Evolutionary conservation across 1,140 invertebrate genomes (phyloP), one percentile per base, ranked within the genome.

Genomic region (Thaumatotibia leucotreta): DNA sequence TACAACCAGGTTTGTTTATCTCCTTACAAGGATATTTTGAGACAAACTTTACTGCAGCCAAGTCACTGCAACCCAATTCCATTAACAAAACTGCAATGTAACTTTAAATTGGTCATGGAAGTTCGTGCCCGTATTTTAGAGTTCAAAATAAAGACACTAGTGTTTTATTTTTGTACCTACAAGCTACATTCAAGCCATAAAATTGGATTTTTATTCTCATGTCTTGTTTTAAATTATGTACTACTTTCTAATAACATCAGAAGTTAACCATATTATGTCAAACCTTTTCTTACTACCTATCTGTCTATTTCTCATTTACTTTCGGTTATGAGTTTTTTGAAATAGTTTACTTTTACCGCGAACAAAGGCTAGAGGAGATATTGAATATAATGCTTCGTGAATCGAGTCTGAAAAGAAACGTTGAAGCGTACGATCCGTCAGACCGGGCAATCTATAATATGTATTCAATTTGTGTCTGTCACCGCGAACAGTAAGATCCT

Each of bases 1-100:
- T 86, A 86, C 77, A 83, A 76, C 82, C 76, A 72, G 73, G 73
- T 83, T 83, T 86, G 82, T 84, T 86, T 82, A 75, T 83, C 72
- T 66, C 70, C 73, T 70, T 74, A 72, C 69, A 66, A 66, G 35
- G 58, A 70, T 65, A 65, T 69, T 49, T 58, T 58, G 52, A 58
- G 52, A 58, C 52, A 20, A 58, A 58, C 23, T 58, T 58, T 58
- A 14, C 52, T 58, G 52, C 24, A 58, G 52, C 52, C 52, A 58
- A 58, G 52, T 58, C 52, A 58, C 52, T 58, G 52, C 24, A 58
- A 27, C 52, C 52, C 52, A 58, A 58, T 58, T 58, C 52, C 52
- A 58, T 58, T 58, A 58, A 58, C 52, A 58, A 58, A 58, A 58
- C 52, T 58, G 52, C 52, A 31, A 58, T 58, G 27, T 58, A 31